Evolutionary conservation across 2,113 vertebrate genomes (phyloP), one percentile per base, ranked within the genome.

Genomic region (Serilophus lunatus): DNA sequence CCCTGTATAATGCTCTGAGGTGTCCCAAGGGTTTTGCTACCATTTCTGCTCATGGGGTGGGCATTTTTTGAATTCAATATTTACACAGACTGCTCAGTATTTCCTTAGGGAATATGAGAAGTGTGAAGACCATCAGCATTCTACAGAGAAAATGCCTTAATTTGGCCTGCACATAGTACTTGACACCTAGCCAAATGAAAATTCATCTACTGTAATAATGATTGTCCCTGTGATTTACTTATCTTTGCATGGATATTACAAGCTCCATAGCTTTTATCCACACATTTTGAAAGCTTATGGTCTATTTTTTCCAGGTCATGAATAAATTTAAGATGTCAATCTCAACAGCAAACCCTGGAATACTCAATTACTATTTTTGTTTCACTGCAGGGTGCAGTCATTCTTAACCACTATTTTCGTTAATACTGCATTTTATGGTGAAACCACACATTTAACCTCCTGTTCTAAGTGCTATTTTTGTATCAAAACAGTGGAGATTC

Each of bases 261-360:
- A 92, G 81, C 84, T 89, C 53, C 84, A 65, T n/a, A 85, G 74
- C 56, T 91, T 93, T 91, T 89, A 85, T 66, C 91, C 75, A 82
- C 75, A 95, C 53, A 87, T 89, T 82, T 69, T 82, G 66, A 92
- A 91, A 92, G 91, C 69, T 79, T 82, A 92, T n/a, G 24, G 63
- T 89, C 57, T 86, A 18, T 57, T 93, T 92, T 89, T 82, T 89
- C 63, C 78, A 72, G 42, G 33, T 72, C 74, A 74, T 91, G 95
- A 82, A 85, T 51, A 87, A 82, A 85, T 71, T 85, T 76, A 64
- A 69, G 11, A 61, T 33, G 31, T 57, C 61, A 79, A 26, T n/a
- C 79, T 83, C 89, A 85, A 65, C 13, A 79, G 70, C 45, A 92
- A 69, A 57, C n/a, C 33, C 47, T n/a, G 47, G 72, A 86, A 93